Evolutionary conservation across 2,797 vertebrate species (phyloP).

Genomic region (Argyrosomus regius): DNA sequence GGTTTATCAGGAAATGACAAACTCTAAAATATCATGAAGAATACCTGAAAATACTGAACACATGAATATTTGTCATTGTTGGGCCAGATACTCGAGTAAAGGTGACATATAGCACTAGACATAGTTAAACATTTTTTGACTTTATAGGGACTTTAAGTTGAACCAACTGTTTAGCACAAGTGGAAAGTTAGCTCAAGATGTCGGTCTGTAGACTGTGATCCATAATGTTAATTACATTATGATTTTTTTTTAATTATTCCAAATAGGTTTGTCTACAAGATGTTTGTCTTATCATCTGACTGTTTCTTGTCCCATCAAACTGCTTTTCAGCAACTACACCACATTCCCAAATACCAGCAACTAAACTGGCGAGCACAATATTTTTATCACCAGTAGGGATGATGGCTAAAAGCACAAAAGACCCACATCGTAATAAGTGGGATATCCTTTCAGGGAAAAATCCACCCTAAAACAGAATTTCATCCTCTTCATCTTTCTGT

Average conservation of each 20-base stretch:
- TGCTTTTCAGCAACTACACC: background rate
- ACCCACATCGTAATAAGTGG: background rate
- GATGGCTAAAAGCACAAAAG: background rate
- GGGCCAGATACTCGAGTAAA: no score
- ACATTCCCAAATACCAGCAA: background rate
- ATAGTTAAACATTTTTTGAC: background rate
- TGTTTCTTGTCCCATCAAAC: background rate
- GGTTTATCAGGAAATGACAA: no score
- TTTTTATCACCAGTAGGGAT: background rate
- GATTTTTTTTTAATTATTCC: background rate
- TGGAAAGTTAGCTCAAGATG: background rate
- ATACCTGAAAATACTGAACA: no score
- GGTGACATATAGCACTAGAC: no score
- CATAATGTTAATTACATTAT: background rate
- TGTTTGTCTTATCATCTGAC: background rate
- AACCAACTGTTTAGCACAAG: background rate
- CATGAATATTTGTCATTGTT: no score
- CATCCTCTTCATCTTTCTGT: background rate
- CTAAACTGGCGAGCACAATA: background rate
- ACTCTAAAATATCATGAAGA: no score
- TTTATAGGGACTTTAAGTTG: background rate
- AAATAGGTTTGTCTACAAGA: background rate
- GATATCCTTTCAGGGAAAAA: slow-evolving; percentile 14
- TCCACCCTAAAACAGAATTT: slow-evolving; percentile 16
- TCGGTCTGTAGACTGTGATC: background rate